A percentile compares a stretch with the other conserved stretches of the same genome.
Conservation (phyloP, 2,888 invertebrate species). For the Melanostoma scalare region DNA sequence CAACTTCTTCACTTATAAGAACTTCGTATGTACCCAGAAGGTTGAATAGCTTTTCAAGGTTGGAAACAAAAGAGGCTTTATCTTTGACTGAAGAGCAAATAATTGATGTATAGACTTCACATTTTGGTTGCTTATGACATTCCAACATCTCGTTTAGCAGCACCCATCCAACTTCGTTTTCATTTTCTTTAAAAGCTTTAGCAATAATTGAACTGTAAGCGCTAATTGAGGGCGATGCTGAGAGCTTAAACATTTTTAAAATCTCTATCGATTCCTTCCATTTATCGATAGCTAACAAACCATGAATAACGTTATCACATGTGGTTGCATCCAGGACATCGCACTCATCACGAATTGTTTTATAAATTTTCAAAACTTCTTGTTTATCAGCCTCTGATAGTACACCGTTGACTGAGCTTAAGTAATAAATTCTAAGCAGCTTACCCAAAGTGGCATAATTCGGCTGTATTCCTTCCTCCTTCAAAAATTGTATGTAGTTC, state of each 20-base stretch:
- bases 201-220: conserved; percentile 84
- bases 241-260: conserved; percentile 84
- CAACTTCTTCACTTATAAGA: conserved; percentile 79
- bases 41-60: conserved; percentile 84
- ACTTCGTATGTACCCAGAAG: conserved; percentile 84
- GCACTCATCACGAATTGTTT: conserved; percentile 81
- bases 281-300: conserved; percentile 85
- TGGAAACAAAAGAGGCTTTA: conserved; percentile 79
- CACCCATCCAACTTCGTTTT: conserved; percentile 84
- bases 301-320: conserved; percentile 85
- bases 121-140: conserved; percentile 81
- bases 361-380: conserved; percentile 84
- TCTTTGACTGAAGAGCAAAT: conserved; percentile 82
- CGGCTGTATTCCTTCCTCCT: conserved; percentile 82
- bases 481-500: conserved; percentile 85
- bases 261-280: conserved; percentile 86
- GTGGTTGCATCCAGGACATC: conserved; percentile 85
- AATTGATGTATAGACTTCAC: conserved; percentile 83
- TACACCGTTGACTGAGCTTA: conserved; percentile 74
- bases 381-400: conserved; percentile 83
- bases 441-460: conserved; percentile 85
- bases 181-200: conserved; percentile 83
- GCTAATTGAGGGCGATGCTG: conserved; percentile 81
- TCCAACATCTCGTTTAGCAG: conserved; percentile 84
- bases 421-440: conserved; percentile 84